Conservation (phyloP, 2,888 invertebrate species). For the Tanypteryx hageni region DNA sequence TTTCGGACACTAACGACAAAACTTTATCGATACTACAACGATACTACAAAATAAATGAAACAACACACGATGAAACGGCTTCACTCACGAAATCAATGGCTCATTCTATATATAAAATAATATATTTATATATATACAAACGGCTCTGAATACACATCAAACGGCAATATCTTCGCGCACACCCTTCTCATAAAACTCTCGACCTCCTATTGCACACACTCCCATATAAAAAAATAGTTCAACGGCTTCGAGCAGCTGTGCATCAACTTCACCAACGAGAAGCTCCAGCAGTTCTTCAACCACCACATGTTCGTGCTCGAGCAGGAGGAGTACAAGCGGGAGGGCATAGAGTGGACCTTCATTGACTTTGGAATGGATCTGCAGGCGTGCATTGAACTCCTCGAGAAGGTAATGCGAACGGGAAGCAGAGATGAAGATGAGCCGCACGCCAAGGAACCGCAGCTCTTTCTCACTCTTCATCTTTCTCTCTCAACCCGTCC, state of each 20-base stretch:
- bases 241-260: constrained; percentile 97
- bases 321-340: constrained; percentile 96
- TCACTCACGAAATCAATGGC: too few species aligned
- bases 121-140: too few species aligned
- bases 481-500: constrained; percentile 4
- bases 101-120: too few species aligned
- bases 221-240: constrained; percentile 78
- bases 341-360: constrained; percentile 93
- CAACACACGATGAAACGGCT: too few species aligned
- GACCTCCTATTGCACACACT: neutral
- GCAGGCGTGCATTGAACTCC: constrained; percentile 92
- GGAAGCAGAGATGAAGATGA: neutral
- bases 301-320: constrained; percentile 97
- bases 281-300: constrained; percentile 97
- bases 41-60: too few species aligned
- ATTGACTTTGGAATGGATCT: constrained; percentile 98
- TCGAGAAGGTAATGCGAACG: constrained; percentile 86
- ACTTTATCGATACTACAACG: neutral
- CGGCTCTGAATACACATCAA: neutral
- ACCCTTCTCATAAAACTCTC: neutral
- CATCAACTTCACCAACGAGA: constrained; percentile 98
- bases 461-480: neutral
- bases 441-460: constrained; percentile 11
- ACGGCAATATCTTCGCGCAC: neutral
- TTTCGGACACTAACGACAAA: constrained; percentile 31